phyloP scores from a whole-genome alignment of 1,140 invertebrate genomes.

The Chrysopa pallens region DNA sequence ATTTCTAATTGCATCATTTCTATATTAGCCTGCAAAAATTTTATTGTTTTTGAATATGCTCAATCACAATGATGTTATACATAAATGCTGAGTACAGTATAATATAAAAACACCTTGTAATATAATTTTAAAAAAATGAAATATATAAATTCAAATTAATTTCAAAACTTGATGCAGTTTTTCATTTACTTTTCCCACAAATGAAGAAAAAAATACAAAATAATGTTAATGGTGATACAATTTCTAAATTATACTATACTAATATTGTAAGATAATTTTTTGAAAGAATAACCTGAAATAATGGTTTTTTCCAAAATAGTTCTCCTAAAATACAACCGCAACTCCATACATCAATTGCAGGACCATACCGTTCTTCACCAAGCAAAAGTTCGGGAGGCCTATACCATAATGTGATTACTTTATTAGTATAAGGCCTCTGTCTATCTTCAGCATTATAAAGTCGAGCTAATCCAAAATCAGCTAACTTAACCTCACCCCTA shows the following conservation, averaged over 20 bases:
- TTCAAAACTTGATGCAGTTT: no score
- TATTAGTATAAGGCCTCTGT: slow-evolving; percentile 90
- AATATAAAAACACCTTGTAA: no score
- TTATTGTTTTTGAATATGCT: not conserved
- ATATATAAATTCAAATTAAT: no score
- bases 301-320: slow-evolving; percentile 87
- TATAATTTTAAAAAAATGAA: no score
- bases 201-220: no score
- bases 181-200: no score
- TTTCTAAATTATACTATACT: slow-evolving; percentile 1
- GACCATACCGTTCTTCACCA: slow-evolving; percentile 95
- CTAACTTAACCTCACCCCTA: slow-evolving; percentile 97
- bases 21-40: slow-evolving; percentile 52
- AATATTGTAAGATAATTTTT: not conserved
- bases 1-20: slow-evolving; percentile 90
- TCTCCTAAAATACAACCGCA: slow-evolving; percentile 98
- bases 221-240: not conserved
- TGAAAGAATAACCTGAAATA: slow-evolving; percentile 63
- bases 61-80: not conserved
- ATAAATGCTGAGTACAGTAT: no score
- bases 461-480: slow-evolving; percentile 94
- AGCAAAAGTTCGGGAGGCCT: slow-evolving; percentile 52
- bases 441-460: slow-evolving; percentile 92
- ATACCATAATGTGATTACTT: slow-evolving; percentile 99
- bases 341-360: slow-evolving; percentile 98